These are phyloP conservation scores for Cyclargus thomasi DNA, from an alignment of 1,140 invertebrate genomes.

Conservation along the genomic window DNA sequence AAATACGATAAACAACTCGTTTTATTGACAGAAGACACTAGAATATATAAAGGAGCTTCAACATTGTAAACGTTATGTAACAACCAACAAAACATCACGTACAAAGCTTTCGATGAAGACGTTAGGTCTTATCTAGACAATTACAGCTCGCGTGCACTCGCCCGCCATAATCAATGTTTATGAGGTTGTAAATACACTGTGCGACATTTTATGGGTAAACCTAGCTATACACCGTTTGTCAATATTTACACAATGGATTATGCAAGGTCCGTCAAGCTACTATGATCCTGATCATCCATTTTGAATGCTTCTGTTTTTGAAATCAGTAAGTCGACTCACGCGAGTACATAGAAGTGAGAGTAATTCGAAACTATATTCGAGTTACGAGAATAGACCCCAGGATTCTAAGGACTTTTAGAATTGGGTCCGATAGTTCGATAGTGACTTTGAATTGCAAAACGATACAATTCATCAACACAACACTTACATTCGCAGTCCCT, in stretches of 20 bases:
- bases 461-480: too few species aligned
- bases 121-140: not conserved
- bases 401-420: too few species aligned
- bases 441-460: too few species aligned
- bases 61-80: not conserved
- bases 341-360: too few species aligned
- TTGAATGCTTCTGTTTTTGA: too few species aligned
- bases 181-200: not conserved
- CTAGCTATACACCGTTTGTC: not conserved
- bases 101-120: not conserved
- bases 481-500: too few species aligned
- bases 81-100: not conserved
- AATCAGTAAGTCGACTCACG: too few species aligned
- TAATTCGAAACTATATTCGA: too few species aligned
- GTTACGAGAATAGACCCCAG: too few species aligned
- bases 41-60: not conserved
- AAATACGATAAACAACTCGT: too few species aligned
- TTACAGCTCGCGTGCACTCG: not conserved
- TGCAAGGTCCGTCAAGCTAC: not conserved
- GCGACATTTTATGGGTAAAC: not conserved
- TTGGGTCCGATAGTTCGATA: too few species aligned
- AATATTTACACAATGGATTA: not conserved
- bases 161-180: not conserved
- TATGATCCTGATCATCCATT: not conserved
- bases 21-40: not conserved